Conservation (phyloP, 2,888 invertebrate species). For the Proisotoma minuta region DNA sequence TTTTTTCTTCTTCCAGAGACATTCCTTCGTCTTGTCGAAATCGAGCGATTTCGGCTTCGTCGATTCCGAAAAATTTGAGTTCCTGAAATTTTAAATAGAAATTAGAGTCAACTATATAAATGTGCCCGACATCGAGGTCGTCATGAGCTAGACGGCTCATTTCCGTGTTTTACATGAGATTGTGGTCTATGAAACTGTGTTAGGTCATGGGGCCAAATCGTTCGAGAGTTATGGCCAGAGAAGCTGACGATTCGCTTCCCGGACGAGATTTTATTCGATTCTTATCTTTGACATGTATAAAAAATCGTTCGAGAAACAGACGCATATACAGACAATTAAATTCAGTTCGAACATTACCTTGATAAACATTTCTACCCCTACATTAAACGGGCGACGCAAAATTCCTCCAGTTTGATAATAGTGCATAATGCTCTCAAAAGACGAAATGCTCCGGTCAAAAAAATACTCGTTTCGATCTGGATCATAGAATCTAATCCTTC, state of each 20-base stretch:
- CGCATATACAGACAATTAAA: too few relatives aligned
- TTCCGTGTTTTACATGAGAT: too few relatives aligned
- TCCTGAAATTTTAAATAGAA: slow-evolving; percentile 17
- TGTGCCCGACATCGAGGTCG: too few relatives aligned
- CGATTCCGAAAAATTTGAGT: slow-evolving; percentile 37
- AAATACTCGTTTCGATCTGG: slow-evolving; percentile 28
- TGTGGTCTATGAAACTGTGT: too few relatives aligned
- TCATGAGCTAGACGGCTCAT: too few relatives aligned
- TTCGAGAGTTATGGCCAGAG: too few relatives aligned
- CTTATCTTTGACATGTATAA: too few relatives aligned
- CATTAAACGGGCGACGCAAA: slow-evolving; percentile 23
- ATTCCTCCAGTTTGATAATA: slow-evolving; percentile 35
- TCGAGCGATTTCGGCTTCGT: slow-evolving; percentile 14
- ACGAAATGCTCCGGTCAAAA: slow-evolving; percentile 34
- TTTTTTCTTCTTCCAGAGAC: slow-evolving; percentile 14
- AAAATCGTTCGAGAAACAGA: too few relatives aligned
- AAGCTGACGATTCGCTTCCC: too few relatives aligned
- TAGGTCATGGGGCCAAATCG: too few relatives aligned
- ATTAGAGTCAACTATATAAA: too few relatives aligned
- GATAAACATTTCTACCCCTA: slow-evolving; percentile 32
- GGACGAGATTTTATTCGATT: too few relatives aligned
- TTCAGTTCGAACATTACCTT: slow-evolving; percentile 13
- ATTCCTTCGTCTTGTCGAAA: slow-evolving; percentile 30
- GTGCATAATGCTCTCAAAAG: slow-evolving; percentile 39
- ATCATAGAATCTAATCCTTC: slow-evolving; percentile 30